phyloP scores from a whole-genome alignment of 2,113 vertebrate species.

The Microcebus ravelobensis region DNA sequence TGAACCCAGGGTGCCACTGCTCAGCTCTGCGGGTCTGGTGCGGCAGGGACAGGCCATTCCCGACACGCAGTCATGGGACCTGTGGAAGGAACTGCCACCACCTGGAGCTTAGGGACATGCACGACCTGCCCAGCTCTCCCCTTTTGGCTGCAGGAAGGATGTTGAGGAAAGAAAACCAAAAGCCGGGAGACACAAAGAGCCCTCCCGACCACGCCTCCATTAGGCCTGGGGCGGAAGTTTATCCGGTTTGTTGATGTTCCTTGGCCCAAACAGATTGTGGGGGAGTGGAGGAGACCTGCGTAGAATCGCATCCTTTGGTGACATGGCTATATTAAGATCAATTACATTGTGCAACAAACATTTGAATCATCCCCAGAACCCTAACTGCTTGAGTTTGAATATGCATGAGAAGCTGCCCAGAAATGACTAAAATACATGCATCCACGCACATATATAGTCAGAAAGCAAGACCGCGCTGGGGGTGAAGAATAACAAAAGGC shows the following conservation, averaged over 20 bases:
- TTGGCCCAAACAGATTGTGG: background rate
- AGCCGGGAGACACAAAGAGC: background rate
- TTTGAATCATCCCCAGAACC: slow-evolving; percentile 46
- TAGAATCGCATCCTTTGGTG: slow-evolving; percentile 38
- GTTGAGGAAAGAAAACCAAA: background rate
- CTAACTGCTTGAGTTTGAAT: slow-evolving; percentile 75
- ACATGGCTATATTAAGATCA: slow-evolving; percentile 67
- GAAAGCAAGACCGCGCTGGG: slow-evolving; percentile 48
- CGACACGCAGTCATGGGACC: background rate
- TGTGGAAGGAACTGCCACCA: background rate
- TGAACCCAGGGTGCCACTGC: background rate
- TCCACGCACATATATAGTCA: slow-evolving; percentile 32
- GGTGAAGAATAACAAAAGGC: slow-evolving; percentile 19
- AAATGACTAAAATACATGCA: slow-evolving; percentile 66
- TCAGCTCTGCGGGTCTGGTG: background rate
- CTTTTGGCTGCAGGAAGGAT: background rate
- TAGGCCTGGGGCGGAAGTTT: background rate
- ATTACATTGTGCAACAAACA: slow-evolving; percentile 70
- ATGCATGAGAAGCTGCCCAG: slow-evolving; percentile 83
- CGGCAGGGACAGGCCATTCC: background rate
- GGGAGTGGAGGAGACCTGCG: background rate
- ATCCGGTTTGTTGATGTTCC: background rate
- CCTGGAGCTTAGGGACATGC: background rate
- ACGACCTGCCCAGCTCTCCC: rapidly evolving
- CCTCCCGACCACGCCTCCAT: rapidly evolving